These are phyloP conservation scores for Drosophila mayaguana DNA, from an alignment of 2,888 invertebrate genomes.

Conservation along the genomic window DNA sequence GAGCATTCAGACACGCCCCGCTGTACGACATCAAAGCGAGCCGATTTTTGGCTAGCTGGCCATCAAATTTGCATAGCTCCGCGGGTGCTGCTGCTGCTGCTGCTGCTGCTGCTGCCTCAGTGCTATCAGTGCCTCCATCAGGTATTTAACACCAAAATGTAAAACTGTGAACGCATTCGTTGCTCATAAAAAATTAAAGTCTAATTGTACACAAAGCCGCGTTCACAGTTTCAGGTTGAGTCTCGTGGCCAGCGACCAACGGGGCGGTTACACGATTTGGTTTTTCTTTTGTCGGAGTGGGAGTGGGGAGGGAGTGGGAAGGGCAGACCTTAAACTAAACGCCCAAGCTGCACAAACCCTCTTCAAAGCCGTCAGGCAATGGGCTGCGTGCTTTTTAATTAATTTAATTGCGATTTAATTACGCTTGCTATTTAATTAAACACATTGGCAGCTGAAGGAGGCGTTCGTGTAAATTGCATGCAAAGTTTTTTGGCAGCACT, in stretches of 20 bases:
- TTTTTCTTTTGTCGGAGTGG: conserved; percentile 47
- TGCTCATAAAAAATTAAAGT: conserved; percentile 78
- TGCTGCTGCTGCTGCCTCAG: no score
- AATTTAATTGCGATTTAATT: conserved; percentile 83
- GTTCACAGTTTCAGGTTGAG: conserved; percentile 1
- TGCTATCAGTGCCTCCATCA: conserved; percentile 60
- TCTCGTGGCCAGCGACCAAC: conserved; percentile 5
- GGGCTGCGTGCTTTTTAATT: conserved; percentile 81
- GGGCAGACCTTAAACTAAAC: conserved; percentile 64
- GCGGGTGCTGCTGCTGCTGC: not conserved
- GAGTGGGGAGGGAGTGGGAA: not conserved
- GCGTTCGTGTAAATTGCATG: conserved; percentile 73
- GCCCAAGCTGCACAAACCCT: conserved; percentile 53
- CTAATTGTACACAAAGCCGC: conserved; percentile 61
- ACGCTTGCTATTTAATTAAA: conserved; percentile 83
- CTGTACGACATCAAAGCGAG: conserved; percentile 44
- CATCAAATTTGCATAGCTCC: conserved; percentile 58
- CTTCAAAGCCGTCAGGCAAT: conserved; percentile 45
- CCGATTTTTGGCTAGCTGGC: conserved; percentile 46
- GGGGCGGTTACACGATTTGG: conserved; percentile 52
- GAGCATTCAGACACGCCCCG: conserved; percentile 35
- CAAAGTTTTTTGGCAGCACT: conserved; percentile 51
- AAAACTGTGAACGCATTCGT: conserved; percentile 71
- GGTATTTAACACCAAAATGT: conserved; percentile 74
- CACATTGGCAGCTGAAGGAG: conserved; percentile 69